Conservation (phyloP, 2,888 invertebrate genomes). For the Hemicrepidius hirtus region DNA sequence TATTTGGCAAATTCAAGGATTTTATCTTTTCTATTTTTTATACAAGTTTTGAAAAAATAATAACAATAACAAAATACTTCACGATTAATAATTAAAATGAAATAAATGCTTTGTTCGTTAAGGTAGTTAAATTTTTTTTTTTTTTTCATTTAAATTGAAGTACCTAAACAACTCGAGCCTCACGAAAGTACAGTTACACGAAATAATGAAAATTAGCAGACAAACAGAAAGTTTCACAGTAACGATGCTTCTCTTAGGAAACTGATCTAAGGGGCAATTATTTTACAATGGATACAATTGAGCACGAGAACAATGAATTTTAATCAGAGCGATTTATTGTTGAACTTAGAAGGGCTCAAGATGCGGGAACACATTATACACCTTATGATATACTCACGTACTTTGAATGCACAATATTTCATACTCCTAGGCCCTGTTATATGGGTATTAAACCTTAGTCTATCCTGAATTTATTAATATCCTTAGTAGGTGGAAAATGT, state of each 20-base stretch:
- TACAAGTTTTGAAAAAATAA: too few species aligned
- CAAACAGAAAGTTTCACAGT: conserved; percentile 9
- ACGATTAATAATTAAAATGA: too few species aligned
- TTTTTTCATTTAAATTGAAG: too few species aligned
- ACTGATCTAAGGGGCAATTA: conserved; percentile 29
- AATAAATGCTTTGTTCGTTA: too few species aligned
- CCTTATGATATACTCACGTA: conserved; percentile 29
- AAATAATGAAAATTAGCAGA: conserved; percentile 9
- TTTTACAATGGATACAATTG: conserved; percentile 44
- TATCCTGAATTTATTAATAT: conserved; percentile 35
- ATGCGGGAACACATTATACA: conserved; percentile 40
- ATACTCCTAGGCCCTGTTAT: conserved; percentile 21
- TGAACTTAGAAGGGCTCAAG: conserved; percentile 25
- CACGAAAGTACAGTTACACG: conserved; percentile 2
- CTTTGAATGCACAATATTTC: conserved; percentile 40
- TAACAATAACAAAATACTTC: too few species aligned
- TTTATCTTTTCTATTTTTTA: too few species aligned
- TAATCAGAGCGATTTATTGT: conserved; percentile 48
- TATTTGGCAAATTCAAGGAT: too few species aligned
- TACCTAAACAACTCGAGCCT: neutral
- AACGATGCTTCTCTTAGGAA: conserved; percentile 11
- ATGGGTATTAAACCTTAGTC: conserved; percentile 25
- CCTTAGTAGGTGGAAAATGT: conserved; percentile 23
- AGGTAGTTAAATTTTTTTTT: neutral
- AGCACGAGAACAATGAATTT: conserved; percentile 44